A percentile compares a stretch with the other conserved stretches of the same genome.
Conservation (phyloP, 2,113 vertebrate genomes). For the Campylorhamphus procurvoides region DNA sequence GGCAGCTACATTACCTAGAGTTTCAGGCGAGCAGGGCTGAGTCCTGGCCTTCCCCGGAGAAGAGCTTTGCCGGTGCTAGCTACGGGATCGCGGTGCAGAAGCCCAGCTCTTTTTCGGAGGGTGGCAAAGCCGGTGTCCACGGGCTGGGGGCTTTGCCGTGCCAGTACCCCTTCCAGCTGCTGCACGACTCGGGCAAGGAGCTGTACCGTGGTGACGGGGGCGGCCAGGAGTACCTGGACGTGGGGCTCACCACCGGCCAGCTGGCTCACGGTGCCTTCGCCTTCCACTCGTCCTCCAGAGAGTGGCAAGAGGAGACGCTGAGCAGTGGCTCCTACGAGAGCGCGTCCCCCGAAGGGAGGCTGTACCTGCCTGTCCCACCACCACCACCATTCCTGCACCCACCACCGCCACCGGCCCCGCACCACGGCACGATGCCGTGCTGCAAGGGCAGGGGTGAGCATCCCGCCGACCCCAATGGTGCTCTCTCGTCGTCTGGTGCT, state of each 20-base stretch:
- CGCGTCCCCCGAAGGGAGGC: slow-evolving; percentile 74
- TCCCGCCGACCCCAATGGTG: slow-evolving; percentile 75
- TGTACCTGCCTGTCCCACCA: slow-evolving; percentile 70
- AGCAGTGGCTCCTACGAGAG: slow-evolving; percentile 70
- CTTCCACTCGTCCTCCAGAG: slow-evolving; percentile 77
- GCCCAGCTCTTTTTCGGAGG: slow-evolving; percentile 77
- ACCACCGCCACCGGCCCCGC: slow-evolving; percentile 58
- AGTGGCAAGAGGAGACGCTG: slow-evolving; percentile 76
- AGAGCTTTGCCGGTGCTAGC: slow-evolving; percentile 84
- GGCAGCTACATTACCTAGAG: slow-evolving; percentile 82
- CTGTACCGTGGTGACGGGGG: slow-evolving; percentile 73
- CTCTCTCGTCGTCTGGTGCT: slow-evolving; percentile 81
- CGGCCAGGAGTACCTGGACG: slow-evolving; percentile 75
- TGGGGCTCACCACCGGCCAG: slow-evolving; percentile 70
- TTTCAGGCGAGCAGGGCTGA: slow-evolving; percentile 79
- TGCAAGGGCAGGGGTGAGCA: slow-evolving; percentile 78
- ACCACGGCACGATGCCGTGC: slow-evolving; percentile 70
- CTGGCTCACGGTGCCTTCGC: slow-evolving; percentile 77
- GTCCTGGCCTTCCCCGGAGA: slow-evolving; percentile 86
- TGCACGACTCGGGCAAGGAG: slow-evolving; percentile 78
- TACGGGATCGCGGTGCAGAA: slow-evolving; percentile 80
- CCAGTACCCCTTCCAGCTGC: slow-evolving; percentile 82
- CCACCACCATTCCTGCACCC: slow-evolving; percentile 76
- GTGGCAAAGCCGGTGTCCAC: slow-evolving; percentile 69
- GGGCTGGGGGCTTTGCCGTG: slow-evolving; percentile 75